phyloP scores from a whole-genome alignment of 1,140 invertebrate species.

The Thrips palmi region DNA sequence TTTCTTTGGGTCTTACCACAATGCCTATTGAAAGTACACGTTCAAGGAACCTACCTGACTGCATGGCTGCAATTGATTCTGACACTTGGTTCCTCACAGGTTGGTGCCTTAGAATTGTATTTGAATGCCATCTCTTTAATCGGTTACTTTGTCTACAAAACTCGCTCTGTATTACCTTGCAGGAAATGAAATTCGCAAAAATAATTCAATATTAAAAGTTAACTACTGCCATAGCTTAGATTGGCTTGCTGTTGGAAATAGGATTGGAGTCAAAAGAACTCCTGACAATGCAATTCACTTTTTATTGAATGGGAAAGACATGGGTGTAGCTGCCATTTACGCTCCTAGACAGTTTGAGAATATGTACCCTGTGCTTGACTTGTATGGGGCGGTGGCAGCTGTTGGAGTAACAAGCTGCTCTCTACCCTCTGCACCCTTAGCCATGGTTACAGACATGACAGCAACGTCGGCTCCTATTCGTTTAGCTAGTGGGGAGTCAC shows the following conservation, averaged over 20 bases:
- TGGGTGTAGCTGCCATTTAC: constrained; percentile 60
- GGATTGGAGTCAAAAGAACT: constrained; percentile 29
- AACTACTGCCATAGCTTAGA: constrained; percentile 56
- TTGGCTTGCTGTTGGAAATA: constrained; percentile 54
- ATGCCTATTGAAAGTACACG: constrained; percentile 33
- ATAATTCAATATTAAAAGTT: constrained; percentile 33
- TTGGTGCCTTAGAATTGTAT: constrained; percentile 16
- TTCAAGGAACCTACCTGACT: constrained; percentile 25
- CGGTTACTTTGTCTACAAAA: constrained; percentile 17
- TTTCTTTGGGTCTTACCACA: constrained; percentile 58
- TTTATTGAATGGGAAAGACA: constrained; percentile 63
- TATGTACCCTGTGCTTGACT: constrained; percentile 47
- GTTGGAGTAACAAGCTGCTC: constrained; percentile 39
- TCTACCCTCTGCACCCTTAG: no score
- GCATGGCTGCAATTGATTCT: constrained; percentile 31
- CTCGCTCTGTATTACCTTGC: constrained; percentile 19
- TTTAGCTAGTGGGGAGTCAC: no score
- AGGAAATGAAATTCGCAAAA: constrained; percentile 44
- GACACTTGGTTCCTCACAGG: constrained; percentile 47
- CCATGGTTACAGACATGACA: no score
- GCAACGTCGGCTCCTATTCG: no score
- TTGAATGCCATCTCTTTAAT: constrained; percentile 5
- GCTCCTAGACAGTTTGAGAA: constrained; percentile 30
- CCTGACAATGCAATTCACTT: constrained; percentile 31
- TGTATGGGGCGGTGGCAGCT: constrained; percentile 45